A percentile compares a stretch with the other conserved stretches of the same genome.
Evolutionary conservation across 2,113 vertebrate species (phyloP).

Genomic region (Cariama cristata): DNA sequence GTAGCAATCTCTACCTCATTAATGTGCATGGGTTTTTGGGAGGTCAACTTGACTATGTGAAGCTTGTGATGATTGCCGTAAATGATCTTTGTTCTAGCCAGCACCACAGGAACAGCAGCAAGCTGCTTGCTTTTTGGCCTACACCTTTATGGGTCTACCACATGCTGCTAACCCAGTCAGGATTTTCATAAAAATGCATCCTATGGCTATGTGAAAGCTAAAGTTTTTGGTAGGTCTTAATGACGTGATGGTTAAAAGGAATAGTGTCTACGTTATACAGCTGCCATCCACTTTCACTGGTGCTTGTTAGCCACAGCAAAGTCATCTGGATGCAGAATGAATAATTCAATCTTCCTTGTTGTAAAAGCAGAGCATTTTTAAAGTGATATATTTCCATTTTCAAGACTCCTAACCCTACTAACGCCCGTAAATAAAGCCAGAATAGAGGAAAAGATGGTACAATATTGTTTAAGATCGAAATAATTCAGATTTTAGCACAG

Average conservation of each 20-base stretch:
- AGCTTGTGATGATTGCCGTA: background rate
- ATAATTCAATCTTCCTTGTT: background rate
- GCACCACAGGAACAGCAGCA: background rate
- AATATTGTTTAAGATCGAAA: background rate
- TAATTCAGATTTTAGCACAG: background rate
- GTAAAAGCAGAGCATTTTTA: background rate
- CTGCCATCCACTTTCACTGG: rapidly evolving
- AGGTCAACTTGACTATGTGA: rapidly evolving
- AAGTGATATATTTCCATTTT: background rate
- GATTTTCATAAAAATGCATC: background rate
- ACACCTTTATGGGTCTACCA: background rate
- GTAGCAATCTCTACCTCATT: rapidly evolving
- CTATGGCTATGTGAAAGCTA: background rate
- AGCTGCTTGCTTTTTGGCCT: rapidly evolving
- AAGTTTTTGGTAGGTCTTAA: background rate
- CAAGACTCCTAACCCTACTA: background rate
- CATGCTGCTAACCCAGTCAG: background rate
- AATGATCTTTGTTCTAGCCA: background rate
- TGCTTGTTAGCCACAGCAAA: background rate
- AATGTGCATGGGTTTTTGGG: background rate
- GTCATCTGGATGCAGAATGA: background rate
- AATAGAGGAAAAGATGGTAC: background rate
- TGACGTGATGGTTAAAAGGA: rapidly evolving
- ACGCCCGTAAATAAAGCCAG: rapidly evolving
- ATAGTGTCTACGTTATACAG: rapidly evolving